Evolutionary conservation across 2,797 vertebrate species (phyloP).

Genomic region (Ptychadena robeensis): DNA sequence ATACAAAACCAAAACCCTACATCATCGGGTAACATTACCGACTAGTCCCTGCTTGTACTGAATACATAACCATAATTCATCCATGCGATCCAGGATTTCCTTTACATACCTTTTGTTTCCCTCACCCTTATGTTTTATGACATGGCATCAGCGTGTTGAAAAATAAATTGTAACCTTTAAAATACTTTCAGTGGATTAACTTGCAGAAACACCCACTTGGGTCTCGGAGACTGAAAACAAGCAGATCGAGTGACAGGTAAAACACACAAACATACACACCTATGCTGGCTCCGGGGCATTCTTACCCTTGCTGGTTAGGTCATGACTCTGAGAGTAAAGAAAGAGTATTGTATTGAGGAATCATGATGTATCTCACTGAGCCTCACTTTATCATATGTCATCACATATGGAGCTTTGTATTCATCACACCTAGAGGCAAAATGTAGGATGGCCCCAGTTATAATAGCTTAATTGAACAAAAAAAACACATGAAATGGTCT

Average conservation of each 20-base stretch:
- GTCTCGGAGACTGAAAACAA: slow-evolving; percentile 5
- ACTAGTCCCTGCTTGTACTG: neutral
- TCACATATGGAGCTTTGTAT: neutral
- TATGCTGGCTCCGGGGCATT: slow-evolving; percentile 16
- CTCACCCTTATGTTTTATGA: slow-evolving; percentile 25
- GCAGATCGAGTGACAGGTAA: slow-evolving; percentile 30
- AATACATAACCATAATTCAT: neutral
- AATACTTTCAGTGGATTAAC: slow-evolving; percentile 27
- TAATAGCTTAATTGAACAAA: neutral
- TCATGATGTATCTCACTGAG: neutral
- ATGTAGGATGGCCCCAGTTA: too few relatives aligned
- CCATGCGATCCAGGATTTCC: neutral
- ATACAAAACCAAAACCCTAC: neutral
- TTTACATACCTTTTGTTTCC: neutral
- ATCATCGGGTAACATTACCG: neutral
- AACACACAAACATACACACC: slow-evolving; percentile 25
- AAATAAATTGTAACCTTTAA: slow-evolving; percentile 33
- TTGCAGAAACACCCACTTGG: slow-evolving; percentile 12
- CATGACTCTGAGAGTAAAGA: slow-evolving; percentile 15
- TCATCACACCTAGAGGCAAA: neutral
- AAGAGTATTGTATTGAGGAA: neutral
- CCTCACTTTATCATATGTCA: neutral
- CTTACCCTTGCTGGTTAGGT: slow-evolving; percentile 17
- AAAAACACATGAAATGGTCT: too few relatives aligned
- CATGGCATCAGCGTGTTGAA: slow-evolving; percentile 25